Evolutionary conservation across 1,140 invertebrate genomes (phyloP).

Genomic region (Prorops nasuta): DNA sequence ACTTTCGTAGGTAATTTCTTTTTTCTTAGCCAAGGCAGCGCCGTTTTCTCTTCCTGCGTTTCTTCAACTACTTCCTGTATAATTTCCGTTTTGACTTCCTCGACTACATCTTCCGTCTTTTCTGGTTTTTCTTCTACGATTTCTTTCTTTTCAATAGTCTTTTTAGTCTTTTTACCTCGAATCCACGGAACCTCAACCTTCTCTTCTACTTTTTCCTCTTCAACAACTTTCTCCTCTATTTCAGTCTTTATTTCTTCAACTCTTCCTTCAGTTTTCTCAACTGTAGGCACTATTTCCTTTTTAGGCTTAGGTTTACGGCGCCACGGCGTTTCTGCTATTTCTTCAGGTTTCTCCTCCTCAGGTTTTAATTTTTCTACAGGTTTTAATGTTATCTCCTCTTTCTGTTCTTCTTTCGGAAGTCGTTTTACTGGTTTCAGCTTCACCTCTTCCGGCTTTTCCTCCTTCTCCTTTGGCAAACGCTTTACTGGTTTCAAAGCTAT

Average conservation of each 20-base stretch:
- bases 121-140: too few species aligned
- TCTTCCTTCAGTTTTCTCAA: slow-evolving; percentile 27
- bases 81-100: too few species aligned
- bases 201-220: slow-evolving; percentile 8
- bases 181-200: slow-evolving; percentile 16
- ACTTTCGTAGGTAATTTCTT: too few species aligned
- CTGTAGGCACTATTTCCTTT: too few species aligned
- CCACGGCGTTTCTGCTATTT: slow-evolving; percentile 14
- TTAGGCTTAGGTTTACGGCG: slow-evolving; percentile 16
- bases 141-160: slow-evolving; percentile 21
- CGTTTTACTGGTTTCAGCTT: slow-evolving; percentile 13
- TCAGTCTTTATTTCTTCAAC: not conserved
- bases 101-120: too few species aligned
- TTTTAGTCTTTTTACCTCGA: slow-evolving; percentile 18
- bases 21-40: slow-evolving; percentile 19
- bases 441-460: slow-evolving; percentile 10
- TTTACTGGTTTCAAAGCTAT: not conserved
- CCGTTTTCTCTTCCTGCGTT: slow-evolving; percentile 19
- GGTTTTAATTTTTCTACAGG: slow-evolving; percentile 4
- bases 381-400: slow-evolving; percentile 10
- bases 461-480: slow-evolving; percentile 16
- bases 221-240: slow-evolving; percentile 5
- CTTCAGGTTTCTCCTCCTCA: slow-evolving; percentile 18
- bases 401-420: slow-evolving; percentile 23
- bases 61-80: too few species aligned